A percentile compares a stretch with the other conserved stretches of the same genome.
Conservation (phyloP, 2,113 vertebrate genomes). For the Canis aureus region DNA sequence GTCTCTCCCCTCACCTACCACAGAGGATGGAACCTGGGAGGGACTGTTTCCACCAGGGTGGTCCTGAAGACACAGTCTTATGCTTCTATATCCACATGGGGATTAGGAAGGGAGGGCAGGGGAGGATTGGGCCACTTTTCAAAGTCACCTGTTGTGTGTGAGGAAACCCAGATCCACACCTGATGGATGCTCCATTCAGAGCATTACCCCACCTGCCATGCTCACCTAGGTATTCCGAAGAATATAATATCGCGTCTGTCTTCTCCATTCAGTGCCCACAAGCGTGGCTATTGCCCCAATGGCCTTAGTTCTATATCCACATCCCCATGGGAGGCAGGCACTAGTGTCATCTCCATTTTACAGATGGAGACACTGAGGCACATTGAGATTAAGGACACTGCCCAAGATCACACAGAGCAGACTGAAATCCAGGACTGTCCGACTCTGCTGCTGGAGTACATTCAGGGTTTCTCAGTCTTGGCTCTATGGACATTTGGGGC, state of each 20-base stretch:
- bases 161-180: not conserved
- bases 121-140: not conserved
- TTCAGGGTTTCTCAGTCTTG: rapidly evolving
- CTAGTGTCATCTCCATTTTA: not conserved
- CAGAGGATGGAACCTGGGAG: not conserved
- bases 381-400: not conserved
- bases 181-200: not conserved
- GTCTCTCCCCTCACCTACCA: too few relatives aligned
- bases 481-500: not conserved
- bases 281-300: rapidly evolving
- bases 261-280: not conserved
- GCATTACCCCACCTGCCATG: not conserved
- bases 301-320: not conserved
- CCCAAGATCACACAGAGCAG: not conserved
- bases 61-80: not conserved
- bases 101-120: not conserved
- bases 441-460: rapidly evolving
- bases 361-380: not conserved
- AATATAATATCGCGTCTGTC: too few relatives aligned
- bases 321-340: not conserved
- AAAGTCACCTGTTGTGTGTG: not conserved
- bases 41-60: not conserved
- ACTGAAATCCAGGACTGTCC: not conserved
- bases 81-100: not conserved
- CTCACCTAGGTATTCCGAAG: not conserved